phyloP scores from a whole-genome alignment of 2,797 vertebrate genomes.

The Chaenodraco wilsoni region DNA sequence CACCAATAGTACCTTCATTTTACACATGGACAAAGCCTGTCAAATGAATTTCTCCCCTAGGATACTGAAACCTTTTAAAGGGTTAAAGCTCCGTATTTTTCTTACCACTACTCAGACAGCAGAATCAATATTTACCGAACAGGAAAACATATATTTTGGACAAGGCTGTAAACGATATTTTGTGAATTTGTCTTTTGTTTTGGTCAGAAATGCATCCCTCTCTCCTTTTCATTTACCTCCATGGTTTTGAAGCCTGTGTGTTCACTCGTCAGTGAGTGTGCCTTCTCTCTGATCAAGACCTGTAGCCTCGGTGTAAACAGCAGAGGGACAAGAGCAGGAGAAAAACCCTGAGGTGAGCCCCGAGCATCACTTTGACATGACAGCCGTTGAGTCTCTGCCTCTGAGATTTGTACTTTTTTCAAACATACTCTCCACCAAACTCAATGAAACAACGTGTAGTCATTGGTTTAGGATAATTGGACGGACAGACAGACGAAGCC shows the following conservation, averaged over 20 bases:
- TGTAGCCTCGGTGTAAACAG: constrained; percentile 12
- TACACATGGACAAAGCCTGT: too few relatives aligned
- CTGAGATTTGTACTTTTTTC: background rate
- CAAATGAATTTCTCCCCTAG: too few relatives aligned
- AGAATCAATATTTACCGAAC: background rate
- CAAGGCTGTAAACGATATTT: background rate
- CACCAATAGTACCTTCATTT: too few relatives aligned
- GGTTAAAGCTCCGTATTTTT: background rate
- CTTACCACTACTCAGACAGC: background rate
- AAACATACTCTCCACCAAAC: background rate
- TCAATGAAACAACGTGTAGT: background rate
- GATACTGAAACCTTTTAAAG: too few relatives aligned
- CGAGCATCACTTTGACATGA: background rate
- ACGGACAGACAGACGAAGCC: too few relatives aligned
- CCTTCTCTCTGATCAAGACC: constrained; percentile 17
- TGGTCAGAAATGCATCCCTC: background rate
- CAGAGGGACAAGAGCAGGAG: constrained; percentile 24
- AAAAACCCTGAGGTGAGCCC: constrained; percentile 16
- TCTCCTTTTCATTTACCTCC: background rate
- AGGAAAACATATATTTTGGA: background rate
- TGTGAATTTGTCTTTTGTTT: constrained; percentile 3
- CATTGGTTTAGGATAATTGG: background rate
- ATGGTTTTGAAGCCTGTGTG: background rate
- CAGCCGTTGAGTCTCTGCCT: constrained; percentile 11
- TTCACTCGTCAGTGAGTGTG: constrained; percentile 13